Percentiles rank a stretch among this genome's conserved stretches.
These are phyloP conservation scores for Scatophagus argus DNA, from an alignment of 2,113 vertebrate species.

Conservation along the genomic window DNA sequence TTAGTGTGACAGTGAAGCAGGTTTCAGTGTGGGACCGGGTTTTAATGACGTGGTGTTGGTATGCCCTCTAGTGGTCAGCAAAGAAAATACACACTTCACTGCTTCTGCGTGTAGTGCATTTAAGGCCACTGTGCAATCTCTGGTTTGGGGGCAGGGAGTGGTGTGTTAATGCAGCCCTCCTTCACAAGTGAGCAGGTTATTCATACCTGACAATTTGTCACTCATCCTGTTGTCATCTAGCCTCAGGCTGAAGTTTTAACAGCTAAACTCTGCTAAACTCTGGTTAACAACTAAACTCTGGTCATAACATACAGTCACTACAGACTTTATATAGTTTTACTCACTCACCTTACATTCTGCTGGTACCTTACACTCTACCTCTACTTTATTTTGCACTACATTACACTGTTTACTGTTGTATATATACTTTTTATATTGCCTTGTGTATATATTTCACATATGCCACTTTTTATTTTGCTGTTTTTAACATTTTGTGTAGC, in stretches of 20 bases:
- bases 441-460: too few species aligned
- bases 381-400: too few species aligned
- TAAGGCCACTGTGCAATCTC: not conserved
- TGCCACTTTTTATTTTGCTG: too few species aligned
- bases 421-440: too few species aligned
- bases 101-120: not conserved
- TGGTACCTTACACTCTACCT: too few species aligned
- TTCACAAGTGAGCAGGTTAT: not conserved
- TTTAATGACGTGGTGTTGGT: slow-evolving; percentile 6
- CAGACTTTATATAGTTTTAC: too few species aligned
- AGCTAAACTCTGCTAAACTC: too few species aligned
- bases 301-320: too few species aligned
- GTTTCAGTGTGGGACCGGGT: not conserved
- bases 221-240: not conserved
- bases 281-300: too few species aligned
- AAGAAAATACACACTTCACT: slow-evolving; percentile 4
- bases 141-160: not conserved
- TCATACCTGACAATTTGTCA: not conserved
- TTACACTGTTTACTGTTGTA: too few species aligned
- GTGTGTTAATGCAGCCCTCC: not conserved
- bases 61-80: slow-evolving; percentile 65
- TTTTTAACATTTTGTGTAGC: too few species aligned
- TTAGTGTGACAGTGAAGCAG: not conserved
- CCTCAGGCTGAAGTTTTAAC: slow-evolving; percentile 4
- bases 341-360: too few species aligned